Conservation (phyloP, 1,140 invertebrate genomes). For the Bombus superbus region DNA sequence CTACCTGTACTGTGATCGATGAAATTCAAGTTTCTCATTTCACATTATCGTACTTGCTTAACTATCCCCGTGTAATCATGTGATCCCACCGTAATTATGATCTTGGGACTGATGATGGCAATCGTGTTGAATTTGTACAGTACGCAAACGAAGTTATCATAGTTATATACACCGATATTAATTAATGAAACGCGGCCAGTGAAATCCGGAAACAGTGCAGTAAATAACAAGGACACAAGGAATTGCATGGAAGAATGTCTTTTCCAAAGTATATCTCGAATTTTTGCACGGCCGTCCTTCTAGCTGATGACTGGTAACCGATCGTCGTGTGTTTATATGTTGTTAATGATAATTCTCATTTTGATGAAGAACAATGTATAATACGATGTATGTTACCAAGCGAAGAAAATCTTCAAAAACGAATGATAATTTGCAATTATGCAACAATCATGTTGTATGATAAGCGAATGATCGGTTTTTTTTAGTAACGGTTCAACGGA, state of each 20-base stretch:
- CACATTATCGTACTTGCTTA: constrained; percentile 23
- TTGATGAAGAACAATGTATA: constrained; percentile 12
- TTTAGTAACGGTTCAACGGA: constrained; percentile 30
- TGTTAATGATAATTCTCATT: constrained; percentile 28
- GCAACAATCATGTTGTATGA: constrained; percentile 11
- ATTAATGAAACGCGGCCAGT: constrained; percentile 50
- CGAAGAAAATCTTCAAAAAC: not conserved
- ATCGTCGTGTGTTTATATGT: constrained; percentile 7
- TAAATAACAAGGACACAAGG: constrained; percentile 12
- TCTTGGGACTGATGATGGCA: constrained; percentile 35
- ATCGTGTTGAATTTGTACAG: constrained; percentile 64
- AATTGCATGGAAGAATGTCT: constrained; percentile 6
- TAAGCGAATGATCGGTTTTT: constrained; percentile 8
- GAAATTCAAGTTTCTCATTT: constrained; percentile 20
- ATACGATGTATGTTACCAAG: constrained; percentile 26
- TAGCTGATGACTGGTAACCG: not conserved
- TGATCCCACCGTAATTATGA: constrained; percentile 35
- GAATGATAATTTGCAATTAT: constrained; percentile 1
- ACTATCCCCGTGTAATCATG: constrained; percentile 9
- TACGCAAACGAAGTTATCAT: constrained; percentile 51
- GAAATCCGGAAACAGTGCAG: constrained; percentile 56
- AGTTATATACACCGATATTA: constrained; percentile 44
- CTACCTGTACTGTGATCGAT: constrained; percentile 46
- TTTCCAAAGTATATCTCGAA: constrained; percentile 25
- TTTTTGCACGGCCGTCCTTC: constrained; percentile 14